Base-by-base conservation (phyloP, 2,888 invertebrate genomes). In the Dusona sp. region DNA sequence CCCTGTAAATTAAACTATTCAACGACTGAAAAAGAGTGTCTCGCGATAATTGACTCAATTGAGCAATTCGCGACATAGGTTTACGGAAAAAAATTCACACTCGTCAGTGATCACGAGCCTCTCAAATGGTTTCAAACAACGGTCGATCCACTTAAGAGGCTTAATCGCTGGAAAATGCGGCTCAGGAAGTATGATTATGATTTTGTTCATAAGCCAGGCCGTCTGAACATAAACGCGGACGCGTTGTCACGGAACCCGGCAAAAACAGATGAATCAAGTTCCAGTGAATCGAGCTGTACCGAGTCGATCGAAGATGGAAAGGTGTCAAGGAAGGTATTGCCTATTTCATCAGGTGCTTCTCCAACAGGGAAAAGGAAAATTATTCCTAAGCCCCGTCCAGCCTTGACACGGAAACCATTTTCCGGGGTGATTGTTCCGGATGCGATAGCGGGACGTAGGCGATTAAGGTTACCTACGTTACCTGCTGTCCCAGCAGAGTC, bases 101-200 rank as follows among this genome's bases (percentile, higher is more conserved):
- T 86, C 9, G 61, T 85, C 3, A 78, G 73, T 3, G 85, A 87
- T 45, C 87, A 88, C 19, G 81, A 85, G 45, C 84, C 85, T 2
- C 61, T 86, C 0, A 84, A 82, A 61, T 86, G 82, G 78, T 67
- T 88, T 16, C 65, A 74, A 11, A 78, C 78, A 16, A 68, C 80
- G 1, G 80, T 73, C 3, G 72, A 75, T 3, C 85, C 87, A n/a
- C n/a, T n/a, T n/a, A n/a, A 4, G 70, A 25, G 81, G 7, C 36
- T 81, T 1, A 73, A 67, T 22, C 64, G 85, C 2, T 85, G 74
- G 83, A 83, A 77, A 81, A 36, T 74, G 9, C 36, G 54, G n/a
- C 33, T 87, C 0, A n/a, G 70, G 16, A 81, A 82, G 13, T 85
- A 75, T n/a, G 82, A 87, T 0, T 84, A 74, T 36, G 45, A 25